phyloP scores from a whole-genome alignment of 1,140 invertebrate genomes.

The Calycopis cecrops region DNA sequence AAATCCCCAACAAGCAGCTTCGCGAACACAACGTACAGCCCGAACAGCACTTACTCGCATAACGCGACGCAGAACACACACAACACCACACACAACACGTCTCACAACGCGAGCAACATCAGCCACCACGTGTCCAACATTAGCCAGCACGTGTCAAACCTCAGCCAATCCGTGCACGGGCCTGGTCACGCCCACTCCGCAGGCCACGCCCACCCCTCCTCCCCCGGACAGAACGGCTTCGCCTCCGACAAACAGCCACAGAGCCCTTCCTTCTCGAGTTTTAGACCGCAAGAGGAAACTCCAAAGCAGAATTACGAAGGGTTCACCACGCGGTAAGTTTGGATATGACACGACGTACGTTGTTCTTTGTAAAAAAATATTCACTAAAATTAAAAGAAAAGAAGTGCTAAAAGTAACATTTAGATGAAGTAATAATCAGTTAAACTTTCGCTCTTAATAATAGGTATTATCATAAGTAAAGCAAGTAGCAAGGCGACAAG shows the following conservation, averaged over 20 bases:
- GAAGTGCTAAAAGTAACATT: too few relatives aligned
- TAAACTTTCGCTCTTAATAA: too few relatives aligned
- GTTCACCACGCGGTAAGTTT: conserved; percentile 76
- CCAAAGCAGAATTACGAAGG: conserved; percentile 76
- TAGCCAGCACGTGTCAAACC: conserved; percentile 27
- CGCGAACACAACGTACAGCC: conserved; percentile 63
- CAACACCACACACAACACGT: conserved; percentile 28
- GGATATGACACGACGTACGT: neutral
- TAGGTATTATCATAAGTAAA: too few relatives aligned
- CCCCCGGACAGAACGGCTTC: conserved; percentile 32
- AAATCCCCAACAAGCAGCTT: conserved; percentile 59
- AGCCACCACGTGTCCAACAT: conserved; percentile 23
- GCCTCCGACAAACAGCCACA: conserved; percentile 44
- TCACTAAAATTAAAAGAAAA: too few relatives aligned
- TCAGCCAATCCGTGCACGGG: conserved; percentile 24
- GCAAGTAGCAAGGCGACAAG: too few relatives aligned
- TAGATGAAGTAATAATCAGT: too few relatives aligned
- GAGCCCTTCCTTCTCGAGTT: conserved; percentile 65
- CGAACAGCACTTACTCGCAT: conserved; percentile 58
- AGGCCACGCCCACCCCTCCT: conserved; percentile 27
- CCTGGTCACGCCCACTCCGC: conserved; percentile 23
- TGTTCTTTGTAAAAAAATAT: neutral
- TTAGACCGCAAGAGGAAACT: conserved; percentile 52
- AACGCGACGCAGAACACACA: conserved; percentile 9
- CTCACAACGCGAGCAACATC: conserved; percentile 24